A percentile compares a stretch with the other conserved stretches of the same genome.
phyloP scores from a whole-genome alignment of 2,888 invertebrate genomes.

The Pandemis corylana region DNA sequence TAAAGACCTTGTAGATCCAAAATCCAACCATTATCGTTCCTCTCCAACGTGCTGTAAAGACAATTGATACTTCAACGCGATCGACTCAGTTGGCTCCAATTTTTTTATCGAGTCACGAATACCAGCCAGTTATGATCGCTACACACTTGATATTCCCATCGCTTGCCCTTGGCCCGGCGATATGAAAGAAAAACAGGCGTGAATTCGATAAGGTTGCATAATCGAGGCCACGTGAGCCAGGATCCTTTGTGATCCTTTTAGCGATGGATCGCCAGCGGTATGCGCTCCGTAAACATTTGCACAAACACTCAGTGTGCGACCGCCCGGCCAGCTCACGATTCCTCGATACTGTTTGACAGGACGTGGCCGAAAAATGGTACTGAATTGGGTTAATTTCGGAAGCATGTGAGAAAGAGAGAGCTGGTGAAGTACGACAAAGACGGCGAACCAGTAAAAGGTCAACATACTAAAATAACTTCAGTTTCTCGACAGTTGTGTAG shows the following conservation, averaged over 20 bases:
- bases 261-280: conserved; percentile 50
- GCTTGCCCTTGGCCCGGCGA: not conserved
- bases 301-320: conserved; percentile 60
- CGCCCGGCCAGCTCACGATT: conserved; percentile 56
- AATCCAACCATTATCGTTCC: not conserved
- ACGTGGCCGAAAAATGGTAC: conserved; percentile 2
- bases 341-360: conserved; percentile 42
- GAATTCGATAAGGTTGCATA: conserved; percentile 17
- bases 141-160: not conserved
- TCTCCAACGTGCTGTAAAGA: not conserved
- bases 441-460: not conserved
- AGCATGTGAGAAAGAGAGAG: not conserved
- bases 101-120: conserved; percentile 3
- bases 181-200: conserved; percentile 17
- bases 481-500: no score
- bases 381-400: conserved; percentile 7
- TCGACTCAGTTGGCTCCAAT: not conserved
- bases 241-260: conserved; percentile 15
- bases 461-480: no score
- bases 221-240: conserved; percentile 1
- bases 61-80: not conserved
- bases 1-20: no score
- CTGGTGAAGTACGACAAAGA: not conserved
- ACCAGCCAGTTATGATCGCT: not conserved
- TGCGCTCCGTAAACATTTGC: conserved; percentile 69